These are phyloP conservation scores for Diabrotica virgifera DNA, from an alignment of 1,140 invertebrate species.

Conservation along the genomic window DNA sequence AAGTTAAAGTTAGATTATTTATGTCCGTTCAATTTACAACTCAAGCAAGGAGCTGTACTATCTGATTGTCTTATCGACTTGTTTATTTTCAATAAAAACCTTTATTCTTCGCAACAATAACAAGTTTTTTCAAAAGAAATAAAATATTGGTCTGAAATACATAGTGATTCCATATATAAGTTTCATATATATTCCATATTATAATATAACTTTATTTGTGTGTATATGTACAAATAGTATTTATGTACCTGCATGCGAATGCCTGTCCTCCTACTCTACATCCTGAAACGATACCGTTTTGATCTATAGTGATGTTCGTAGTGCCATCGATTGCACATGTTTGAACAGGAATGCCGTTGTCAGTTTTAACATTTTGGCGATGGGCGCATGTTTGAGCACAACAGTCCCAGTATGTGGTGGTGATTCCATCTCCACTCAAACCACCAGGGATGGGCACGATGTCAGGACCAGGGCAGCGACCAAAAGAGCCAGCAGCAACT, in stretches of 20 bases:
- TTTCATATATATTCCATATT: no score
- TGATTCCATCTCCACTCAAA: slow-evolving; percentile 24
- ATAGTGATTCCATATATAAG: no score
- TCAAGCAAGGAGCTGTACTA: no score
- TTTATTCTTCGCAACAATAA: no score
- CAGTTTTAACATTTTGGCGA: background rate
- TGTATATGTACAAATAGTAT: no score
- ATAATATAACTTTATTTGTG: no score
- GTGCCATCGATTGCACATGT: slow-evolving; percentile 22
- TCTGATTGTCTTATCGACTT: no score
- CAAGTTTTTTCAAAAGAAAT: no score
- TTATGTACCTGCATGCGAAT: slow-evolving; percentile 20
- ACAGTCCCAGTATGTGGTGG: slow-evolving; percentile 22
- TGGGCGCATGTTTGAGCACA: slow-evolving; percentile 12
- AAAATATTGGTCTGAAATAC: no score
- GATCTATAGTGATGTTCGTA: slow-evolving; percentile 14
- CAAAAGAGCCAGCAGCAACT: background rate
- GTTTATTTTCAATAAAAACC: no score
- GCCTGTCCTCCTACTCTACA: slow-evolving; percentile 17
- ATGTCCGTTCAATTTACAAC: no score
- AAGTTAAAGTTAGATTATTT: no score
- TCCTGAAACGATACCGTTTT: slow-evolving; percentile 14
- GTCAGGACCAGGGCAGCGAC: background rate
- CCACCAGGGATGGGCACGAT: slow-evolving; percentile 16
- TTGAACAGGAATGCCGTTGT: slow-evolving; percentile 5